Evolutionary conservation across 2,113 vertebrate species (phyloP), one percentile per base, ranked within the genome.

Genomic region (Megaceryle torquata): DNA sequence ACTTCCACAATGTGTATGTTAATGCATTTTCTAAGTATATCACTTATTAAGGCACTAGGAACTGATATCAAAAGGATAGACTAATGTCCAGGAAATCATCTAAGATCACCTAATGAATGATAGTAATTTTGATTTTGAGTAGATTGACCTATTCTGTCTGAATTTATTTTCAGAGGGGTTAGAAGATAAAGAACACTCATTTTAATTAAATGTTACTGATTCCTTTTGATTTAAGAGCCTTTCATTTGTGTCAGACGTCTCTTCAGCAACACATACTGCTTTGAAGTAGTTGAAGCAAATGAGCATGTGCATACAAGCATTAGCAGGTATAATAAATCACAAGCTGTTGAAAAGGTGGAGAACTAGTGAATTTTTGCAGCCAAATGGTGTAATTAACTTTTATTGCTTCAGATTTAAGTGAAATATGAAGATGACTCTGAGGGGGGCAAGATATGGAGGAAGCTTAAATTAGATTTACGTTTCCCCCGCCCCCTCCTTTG

Each of bases 11-110:
- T 76, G 31, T 56, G 12, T 75, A 19, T 41, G 2, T 63, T 51
- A 70, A 22, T 39, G 20, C 35, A 28, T 88, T 91, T 96, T 85
- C 16, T 39, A 72, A 72, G 13, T 41, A 2, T 16, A 43, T 82
- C 1, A 72, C 19, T 87, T 82, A n/a, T 51, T 91, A 87, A 82
- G 26, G 44, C 57, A 53, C 18, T 76, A 5, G 4, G 63, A 72
- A 53, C 11, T 53, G 29, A 28, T 88, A 44, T 28, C 24, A 31
- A 8, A 92, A 76, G 75, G 21, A 44, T 41, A 70, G 29, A 69
- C 44, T 37, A 6, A 15, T n/a, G 88, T 70, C 19, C 68, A 69
- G 50, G 9, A 16, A 0, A 0, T 76, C 44, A 48, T 22, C 17
- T 51, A 63, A 63, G 46, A 9, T 93, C 14, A 63, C 2, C 14